phyloP scores from a whole-genome alignment of 2,888 invertebrate genomes.

The Eristalis tenax region DNA sequence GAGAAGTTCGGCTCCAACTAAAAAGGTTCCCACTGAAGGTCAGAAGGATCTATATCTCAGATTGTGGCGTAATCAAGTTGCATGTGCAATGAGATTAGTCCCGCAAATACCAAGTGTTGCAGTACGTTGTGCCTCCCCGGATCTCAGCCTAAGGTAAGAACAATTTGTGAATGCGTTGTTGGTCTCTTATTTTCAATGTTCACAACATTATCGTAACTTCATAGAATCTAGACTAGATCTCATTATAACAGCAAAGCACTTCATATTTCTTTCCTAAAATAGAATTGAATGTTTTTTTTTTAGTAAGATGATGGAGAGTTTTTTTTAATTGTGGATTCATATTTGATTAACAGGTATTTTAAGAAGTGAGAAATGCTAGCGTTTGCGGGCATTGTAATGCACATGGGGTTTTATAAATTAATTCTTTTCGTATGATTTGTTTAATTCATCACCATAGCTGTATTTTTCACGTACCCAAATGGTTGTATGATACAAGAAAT shows the following conservation, averaged over 20 bases:
- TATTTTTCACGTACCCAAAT: not conserved
- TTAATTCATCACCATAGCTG: not conserved
- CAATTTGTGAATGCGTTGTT: not conserved
- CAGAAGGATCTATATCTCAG: constrained; percentile 95
- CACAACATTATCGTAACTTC: constrained; percentile 51
- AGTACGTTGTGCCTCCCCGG: constrained; percentile 95
- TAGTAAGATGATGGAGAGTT: constrained; percentile 9
- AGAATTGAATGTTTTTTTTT: constrained; percentile 7
- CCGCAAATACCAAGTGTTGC: constrained; percentile 94
- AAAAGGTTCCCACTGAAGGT: constrained; percentile 93
- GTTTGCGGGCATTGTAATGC: not conserved
- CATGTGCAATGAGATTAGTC: constrained; percentile 97
- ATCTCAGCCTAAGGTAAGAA: constrained; percentile 91
- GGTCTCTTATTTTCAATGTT: constrained; percentile 35
- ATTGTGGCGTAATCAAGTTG: constrained; percentile 98
- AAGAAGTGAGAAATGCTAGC: not conserved
- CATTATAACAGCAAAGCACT: constrained; percentile 17
- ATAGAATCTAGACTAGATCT: constrained; percentile 28
- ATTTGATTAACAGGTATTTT: constrained; percentile 7
- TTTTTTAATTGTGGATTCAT: constrained; percentile 1
- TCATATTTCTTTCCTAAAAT: constrained; percentile 16
- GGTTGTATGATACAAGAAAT: not conserved
- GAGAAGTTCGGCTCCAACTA: constrained; percentile 91
- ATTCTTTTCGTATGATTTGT: too few species aligned
- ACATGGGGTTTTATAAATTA: not conserved